phyloP scores from a whole-genome alignment of 2,888 invertebrate genomes.

The Plutella xylostella region DNA sequence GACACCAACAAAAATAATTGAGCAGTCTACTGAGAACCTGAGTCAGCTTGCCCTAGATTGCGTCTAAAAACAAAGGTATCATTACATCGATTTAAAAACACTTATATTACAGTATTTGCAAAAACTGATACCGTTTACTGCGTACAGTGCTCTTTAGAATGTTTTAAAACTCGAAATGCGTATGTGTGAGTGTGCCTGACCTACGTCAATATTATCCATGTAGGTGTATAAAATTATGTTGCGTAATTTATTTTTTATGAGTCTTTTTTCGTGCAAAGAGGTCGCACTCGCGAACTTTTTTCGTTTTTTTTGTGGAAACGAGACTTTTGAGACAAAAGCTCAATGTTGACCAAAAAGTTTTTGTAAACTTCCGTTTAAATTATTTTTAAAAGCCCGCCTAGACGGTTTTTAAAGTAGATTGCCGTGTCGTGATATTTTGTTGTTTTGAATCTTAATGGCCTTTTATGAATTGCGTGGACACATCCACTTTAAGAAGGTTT shows the following conservation, averaged over 20 bases:
- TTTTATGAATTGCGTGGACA: no score
- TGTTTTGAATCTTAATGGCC: no score
- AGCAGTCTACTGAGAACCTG: neutral
- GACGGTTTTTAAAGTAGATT: no score
- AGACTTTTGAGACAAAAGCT: no score
- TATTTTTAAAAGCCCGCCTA: no score
- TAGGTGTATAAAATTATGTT: constrained; percentile 29
- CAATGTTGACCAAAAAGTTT: no score
- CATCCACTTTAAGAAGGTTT: no score
- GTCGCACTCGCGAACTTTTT: neutral
- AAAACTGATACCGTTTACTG: constrained; percentile 42
- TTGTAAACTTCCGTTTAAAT: no score
- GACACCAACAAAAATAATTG: no score
- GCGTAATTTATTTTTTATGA: constrained; percentile 35
- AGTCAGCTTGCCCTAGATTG: constrained; percentile 2
- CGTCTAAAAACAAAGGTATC: neutral
- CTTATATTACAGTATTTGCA: constrained; percentile 16
- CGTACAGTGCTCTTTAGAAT: constrained; percentile 41
- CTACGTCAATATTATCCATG: constrained; percentile 15
- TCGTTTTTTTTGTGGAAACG: no score
- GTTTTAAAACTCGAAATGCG: constrained; percentile 25
- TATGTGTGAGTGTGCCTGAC: constrained; percentile 33
- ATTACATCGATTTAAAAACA: neutral
- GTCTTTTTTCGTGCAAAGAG: constrained; percentile 9
- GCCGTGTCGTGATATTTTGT: no score